Evolutionary conservation across 2,113 vertebrate genomes (phyloP), one percentile per base, ranked within the genome.

Genomic region (Crotalus viridis): DNA sequence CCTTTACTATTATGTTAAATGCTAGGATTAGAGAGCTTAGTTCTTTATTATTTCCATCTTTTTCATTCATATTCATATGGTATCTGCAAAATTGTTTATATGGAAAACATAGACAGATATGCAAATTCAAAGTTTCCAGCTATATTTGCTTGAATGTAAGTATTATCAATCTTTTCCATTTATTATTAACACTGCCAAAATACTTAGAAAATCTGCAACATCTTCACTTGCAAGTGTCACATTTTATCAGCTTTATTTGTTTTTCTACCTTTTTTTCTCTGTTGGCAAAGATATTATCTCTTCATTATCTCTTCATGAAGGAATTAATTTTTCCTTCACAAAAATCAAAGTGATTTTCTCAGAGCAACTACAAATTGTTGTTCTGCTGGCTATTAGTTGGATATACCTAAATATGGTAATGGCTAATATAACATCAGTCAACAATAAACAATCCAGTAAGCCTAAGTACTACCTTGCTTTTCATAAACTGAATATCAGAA

Each of bases 241-340:
- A 90, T 61, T 91, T 93, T 91, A 43, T 94, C 55, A 93, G 52
- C 13, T 94, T 95, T 94, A 88, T 94, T 94, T 93, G 90, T 94
- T 94, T 94, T 87, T 39, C 15, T 74, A 39, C 69, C 69, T 93
- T 28, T 93, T 9, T 69, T 56, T 90, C 89, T 81, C 51, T 57
- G 90, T 86, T 89, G 91, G 51, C 92, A 93, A 43, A 81, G 39
- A 51, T 94, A 94, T 94, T 88, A 91, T 90, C 43, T 90, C 87
- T 33, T 94, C 43, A 91, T 39, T 39, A 39, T 39, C 39, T 39
- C 39, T 39, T 39, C 39, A 39, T 39, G 39, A 39, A 39, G 39
- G 39, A 39, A 93, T 93, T 48, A 87, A 88, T 90, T 81, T 91
- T 86, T 94, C n/a, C 21, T 57, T 59, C 9, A 74, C n/a, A 39